phyloP scores from a whole-genome alignment of 2,113 vertebrate genomes.

The Caranx ignobilis region DNA sequence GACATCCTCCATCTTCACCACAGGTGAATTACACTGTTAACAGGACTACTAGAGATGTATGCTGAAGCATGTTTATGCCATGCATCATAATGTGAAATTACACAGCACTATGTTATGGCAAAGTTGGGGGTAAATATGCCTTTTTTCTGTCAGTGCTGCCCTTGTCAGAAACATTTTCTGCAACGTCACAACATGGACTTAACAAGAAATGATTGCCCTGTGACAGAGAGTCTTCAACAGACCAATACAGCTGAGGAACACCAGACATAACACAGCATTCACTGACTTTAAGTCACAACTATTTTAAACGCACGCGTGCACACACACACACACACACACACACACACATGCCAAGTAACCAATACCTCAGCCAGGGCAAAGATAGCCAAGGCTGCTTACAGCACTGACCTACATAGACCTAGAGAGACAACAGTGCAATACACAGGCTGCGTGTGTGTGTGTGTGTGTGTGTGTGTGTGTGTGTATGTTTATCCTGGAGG shows the following conservation, averaged over 20 bases:
- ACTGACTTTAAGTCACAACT: conserved; percentile 17
- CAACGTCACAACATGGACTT: background rate
- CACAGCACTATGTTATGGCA: too few species aligned
- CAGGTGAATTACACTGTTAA: background rate
- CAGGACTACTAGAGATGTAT: background rate
- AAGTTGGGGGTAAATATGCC: too few species aligned
- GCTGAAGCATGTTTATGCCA: background rate
- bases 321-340: conserved; percentile 3
- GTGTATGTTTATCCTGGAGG: conserved; percentile 40
- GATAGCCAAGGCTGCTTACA: conserved; percentile 56
- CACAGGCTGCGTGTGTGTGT: conserved; percentile 10
- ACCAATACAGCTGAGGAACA: background rate
- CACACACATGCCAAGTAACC: conserved; percentile 31
- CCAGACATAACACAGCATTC: background rate
- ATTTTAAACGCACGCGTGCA: background rate
- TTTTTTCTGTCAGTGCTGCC: background rate
- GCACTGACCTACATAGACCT: conserved; percentile 64
- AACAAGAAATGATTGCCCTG: background rate
- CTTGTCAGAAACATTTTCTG: background rate
- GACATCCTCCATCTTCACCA: background rate
- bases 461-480: background rate
- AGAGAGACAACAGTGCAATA: conserved; percentile 40
- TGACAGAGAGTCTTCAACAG: background rate
- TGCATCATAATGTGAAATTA: background rate
- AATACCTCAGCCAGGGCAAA: conserved; percentile 30